Conservation (phyloP, 2,797 vertebrate species). For the Lacerta agilis region DNA sequence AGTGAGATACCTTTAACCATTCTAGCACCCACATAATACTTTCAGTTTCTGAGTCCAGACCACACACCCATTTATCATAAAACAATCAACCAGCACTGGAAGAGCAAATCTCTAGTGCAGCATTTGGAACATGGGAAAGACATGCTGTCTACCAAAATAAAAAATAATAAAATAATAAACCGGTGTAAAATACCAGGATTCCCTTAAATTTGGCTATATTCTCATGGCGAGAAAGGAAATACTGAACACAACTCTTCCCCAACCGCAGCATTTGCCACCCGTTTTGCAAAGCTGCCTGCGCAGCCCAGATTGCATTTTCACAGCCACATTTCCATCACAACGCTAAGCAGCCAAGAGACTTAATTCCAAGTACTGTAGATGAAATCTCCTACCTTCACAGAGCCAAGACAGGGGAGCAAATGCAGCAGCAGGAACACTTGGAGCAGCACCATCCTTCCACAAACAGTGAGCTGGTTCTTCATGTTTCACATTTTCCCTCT, state of each 20-base stretch:
- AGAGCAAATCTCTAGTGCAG: constrained; percentile 37
- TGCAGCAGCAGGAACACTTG: constrained; percentile 43
- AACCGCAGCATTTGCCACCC: not conserved
- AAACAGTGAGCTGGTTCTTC: constrained; percentile 37
- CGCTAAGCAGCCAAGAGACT: constrained; percentile 29
- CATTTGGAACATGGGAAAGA: constrained; percentile 18
- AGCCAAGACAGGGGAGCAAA: constrained; percentile 50
- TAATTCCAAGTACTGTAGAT: constrained; percentile 16
- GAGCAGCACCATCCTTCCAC: constrained; percentile 59
- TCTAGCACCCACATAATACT: not conserved
- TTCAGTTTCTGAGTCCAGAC: constrained; percentile 14
- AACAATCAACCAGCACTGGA: constrained; percentile 27
- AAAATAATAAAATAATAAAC: too few species aligned
- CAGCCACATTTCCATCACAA: not conserved
- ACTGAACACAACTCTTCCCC: constrained; percentile 1
- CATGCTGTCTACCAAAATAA: constrained; percentile 42
- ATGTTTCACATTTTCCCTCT: constrained; percentile 27
- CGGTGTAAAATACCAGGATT: constrained; percentile 9
- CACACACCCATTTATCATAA: not conserved
- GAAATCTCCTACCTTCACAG: constrained; percentile 66
- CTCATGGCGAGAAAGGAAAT: constrained; percentile 7
- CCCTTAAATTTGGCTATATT: constrained; percentile 21
- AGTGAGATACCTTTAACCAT: not conserved
- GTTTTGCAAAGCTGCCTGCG: constrained; percentile 35
- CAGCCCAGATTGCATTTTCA: constrained; percentile 29